Base-by-base conservation (phyloP, 2,888 invertebrate genomes). In the Cremastobaeus sp. region DNA sequence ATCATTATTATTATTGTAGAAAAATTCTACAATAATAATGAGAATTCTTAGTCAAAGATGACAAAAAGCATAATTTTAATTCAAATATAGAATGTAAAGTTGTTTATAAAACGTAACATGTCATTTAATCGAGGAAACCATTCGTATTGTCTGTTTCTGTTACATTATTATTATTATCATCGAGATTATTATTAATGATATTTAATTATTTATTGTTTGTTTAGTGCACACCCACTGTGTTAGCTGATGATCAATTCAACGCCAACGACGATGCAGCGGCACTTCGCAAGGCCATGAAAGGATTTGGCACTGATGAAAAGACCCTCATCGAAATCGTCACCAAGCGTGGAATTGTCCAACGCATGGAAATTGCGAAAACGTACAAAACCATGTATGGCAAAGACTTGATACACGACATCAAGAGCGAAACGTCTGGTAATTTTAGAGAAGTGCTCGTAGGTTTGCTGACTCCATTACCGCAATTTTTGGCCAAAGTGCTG, bases 301-400 rank as follows among this genome's bases (percentile, higher is more conserved):
- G 96, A 60, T 93, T 96, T 82, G 96, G 97, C 62, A 96, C 96
- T 25, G 95, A 97, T 85, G 97, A 97, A 87, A 94, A 94, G 83
- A 93, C 96, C 69, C 95, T 98, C 87, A 96, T 96, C 82, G 95
- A 96, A 84, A 93, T 98, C 4, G 90, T 98, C 35, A 95, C 95
- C 60, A 93, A 93, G 77, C 92, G 98, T 75, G 95, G 95, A 73
- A 96, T 96, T 86, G 93, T 93, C 2, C 98, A 98, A 88, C 92
- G 98, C 73, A 90, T 96, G 79, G 94, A 97, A 88, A 96, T 99
- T 83, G 93, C 95, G 39, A 94, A 94, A 86, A 93, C 94, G 15
- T 99, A 94, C 90, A 98, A 98, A 89, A 95, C 96, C 20, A 91
- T 94, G 81, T 98, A 95, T 85, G 98, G 98, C 85, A 87, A 92